Percentiles rank a stretch among this genome's conserved stretches.
These are phyloP conservation scores for Zaprionus kolodkinae DNA, from an alignment of 1,140 invertebrate species.

Conservation along the genomic window DNA sequence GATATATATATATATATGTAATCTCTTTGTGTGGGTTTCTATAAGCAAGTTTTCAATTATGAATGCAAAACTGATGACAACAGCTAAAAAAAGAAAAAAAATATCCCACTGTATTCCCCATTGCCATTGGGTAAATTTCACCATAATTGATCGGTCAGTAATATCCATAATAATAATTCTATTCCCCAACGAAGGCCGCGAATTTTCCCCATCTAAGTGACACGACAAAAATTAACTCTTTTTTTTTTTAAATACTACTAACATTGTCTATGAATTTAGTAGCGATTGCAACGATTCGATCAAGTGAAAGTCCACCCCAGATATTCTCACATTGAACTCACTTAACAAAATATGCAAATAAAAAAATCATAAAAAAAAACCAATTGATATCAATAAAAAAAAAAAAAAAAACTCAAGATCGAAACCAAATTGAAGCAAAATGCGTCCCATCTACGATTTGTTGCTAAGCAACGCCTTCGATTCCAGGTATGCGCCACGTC, in stretches of 20 bases:
- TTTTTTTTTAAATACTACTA: background rate
- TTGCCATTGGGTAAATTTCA: constrained; percentile 9
- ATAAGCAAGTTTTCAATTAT: constrained; percentile 9
- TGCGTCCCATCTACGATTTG: constrained; percentile 64
- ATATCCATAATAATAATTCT: constrained; percentile 3
- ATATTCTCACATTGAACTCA: constrained; percentile 11
- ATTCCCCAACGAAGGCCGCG: constrained; percentile 14
- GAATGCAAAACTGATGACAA: constrained; percentile 19
- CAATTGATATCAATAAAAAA: constrained; percentile 67
- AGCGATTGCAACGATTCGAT: background rate
- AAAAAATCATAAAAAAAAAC: constrained; percentile 41
- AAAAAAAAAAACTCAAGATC: constrained; percentile 12
- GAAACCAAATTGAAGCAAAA: constrained; percentile 21
- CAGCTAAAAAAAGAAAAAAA: background rate
- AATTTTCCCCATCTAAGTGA: background rate
- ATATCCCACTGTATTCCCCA: background rate
- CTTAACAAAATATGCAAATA: constrained; percentile 39
- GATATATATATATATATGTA: too few species aligned
- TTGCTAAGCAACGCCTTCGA: constrained; percentile 69
- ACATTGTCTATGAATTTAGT: background rate
- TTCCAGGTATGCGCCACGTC: constrained; percentile 57
- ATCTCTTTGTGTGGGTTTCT: background rate
- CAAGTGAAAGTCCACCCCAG: constrained; percentile 1
- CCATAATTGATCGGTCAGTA: constrained; percentile 12
- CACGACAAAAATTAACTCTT: background rate